Evolutionary conservation across 2,797 vertebrate species (phyloP), one percentile per base, ranked within the genome.

Genomic region (Scolopax bukidnonensis): DNA sequence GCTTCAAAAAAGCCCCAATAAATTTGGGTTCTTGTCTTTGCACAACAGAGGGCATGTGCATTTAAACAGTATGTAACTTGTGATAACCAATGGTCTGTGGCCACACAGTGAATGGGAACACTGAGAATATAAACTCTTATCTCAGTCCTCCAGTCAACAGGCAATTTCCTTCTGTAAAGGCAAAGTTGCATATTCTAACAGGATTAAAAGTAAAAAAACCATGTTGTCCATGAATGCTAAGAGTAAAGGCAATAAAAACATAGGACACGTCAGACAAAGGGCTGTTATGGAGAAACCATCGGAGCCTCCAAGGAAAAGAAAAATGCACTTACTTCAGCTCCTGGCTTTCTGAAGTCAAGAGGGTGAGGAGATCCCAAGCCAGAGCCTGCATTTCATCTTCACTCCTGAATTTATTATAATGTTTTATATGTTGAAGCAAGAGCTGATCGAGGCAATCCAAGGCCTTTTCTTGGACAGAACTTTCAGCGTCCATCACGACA

Each of bases 401-500:
- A 10, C 69, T 57, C 9, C 69, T 75, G 71, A 89, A 97, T 40
- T 96, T 87, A 28, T 53, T 88, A 40, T 98, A 97, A 6, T 59
- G 90, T 73, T 98, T 99, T 65, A 99, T 97, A 16, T 98, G 97
- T 28, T 98, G 97, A 74, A 99, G 84, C 86, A 99, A 76, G 43
- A 99, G 89, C 89, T 98, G 97, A 28, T 99, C 98, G 12, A 99
- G 97, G 93, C 98, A 98, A 36, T 99, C 99, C 93, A 99, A 92
- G 40, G 99, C 99, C 93, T 98, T 99, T 87, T 99, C 99, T 75
- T 99, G 99, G 40, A 99, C 98, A 0, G 99, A 98, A 92, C 33
- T 98, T 95, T 99, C 99, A 0, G 96, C 43, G 86, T 99, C 99
- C 79, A 98, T 97, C 94, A 99, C 97, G 3, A 98, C 98, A 0